phyloP scores from a whole-genome alignment of 2,797 vertebrate genomes.

The Chromis chromis region DNA sequence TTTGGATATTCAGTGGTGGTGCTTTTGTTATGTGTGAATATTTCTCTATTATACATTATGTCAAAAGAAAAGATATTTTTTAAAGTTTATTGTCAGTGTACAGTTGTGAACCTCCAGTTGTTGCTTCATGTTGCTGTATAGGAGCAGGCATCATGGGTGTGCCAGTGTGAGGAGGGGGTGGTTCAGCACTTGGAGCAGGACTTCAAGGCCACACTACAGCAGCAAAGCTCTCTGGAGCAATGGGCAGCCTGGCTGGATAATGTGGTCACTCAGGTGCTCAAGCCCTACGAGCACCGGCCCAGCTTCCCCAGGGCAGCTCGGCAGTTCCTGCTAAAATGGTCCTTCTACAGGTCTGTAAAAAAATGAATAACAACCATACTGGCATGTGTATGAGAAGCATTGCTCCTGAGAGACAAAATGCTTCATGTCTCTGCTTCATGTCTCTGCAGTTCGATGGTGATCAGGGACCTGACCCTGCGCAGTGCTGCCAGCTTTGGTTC shows the following conservation, averaged over 20 bases:
- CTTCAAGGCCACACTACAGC: conserved; percentile 97
- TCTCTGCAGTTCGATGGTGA: conserved; percentile 95
- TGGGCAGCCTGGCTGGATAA: conserved; percentile 97
- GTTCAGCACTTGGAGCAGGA: conserved; percentile 98
- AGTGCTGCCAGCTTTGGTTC: conserved; percentile 98
- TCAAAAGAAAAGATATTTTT: background rate
- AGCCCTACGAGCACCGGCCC: conserved; percentile 92
- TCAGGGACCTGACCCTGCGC: conserved; percentile 96
- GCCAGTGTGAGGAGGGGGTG: conserved; percentile 96
- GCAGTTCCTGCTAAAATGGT: conserved; percentile 98
- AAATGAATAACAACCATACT: background rate
- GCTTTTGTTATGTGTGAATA: background rate
- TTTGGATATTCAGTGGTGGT: background rate
- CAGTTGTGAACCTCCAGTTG: background rate
- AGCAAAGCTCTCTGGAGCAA: conserved; percentile 98
- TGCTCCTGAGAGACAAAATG: conserved; percentile 2
- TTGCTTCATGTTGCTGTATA: conserved; percentile 58
- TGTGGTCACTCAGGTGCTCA: conserved; percentile 95
- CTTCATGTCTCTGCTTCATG: background rate
- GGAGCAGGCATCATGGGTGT: conserved; percentile 99
- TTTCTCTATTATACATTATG: background rate
- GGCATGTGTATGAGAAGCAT: background rate
- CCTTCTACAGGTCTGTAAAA: conserved; percentile 92
- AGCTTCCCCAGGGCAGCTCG: conserved; percentile 95
- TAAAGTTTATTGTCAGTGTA: background rate